A percentile compares a stretch with the other conserved stretches of the same genome.
Conservation (phyloP, 2,797 vertebrate genomes). For the Emys orbicularis region DNA sequence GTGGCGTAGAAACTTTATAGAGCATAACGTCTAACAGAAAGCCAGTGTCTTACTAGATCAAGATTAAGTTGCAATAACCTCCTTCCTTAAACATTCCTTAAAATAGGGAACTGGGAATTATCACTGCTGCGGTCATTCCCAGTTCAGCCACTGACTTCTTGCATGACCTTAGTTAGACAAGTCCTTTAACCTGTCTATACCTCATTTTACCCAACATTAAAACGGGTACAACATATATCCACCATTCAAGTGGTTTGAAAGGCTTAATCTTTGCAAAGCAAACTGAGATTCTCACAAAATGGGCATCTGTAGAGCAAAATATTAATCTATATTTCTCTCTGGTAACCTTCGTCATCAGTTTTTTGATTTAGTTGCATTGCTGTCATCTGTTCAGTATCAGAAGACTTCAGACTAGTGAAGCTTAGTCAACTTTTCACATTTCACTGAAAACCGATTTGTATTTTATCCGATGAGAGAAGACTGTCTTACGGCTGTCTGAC, state of each 20-base stretch:
- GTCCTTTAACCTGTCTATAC: background rate
- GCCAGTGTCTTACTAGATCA: background rate
- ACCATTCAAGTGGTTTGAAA: background rate
- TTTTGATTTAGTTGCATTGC: background rate
- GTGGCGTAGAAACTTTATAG: background rate
- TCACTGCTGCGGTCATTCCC: background rate
- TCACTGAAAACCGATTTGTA: background rate
- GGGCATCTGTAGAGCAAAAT: background rate
- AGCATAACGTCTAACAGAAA: background rate
- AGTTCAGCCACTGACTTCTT: background rate
- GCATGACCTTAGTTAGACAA: background rate
- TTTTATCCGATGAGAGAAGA: too few species aligned
- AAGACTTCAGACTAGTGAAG: background rate
- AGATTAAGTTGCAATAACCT: background rate
- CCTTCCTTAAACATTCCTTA: background rate
- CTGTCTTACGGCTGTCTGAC: background rate
- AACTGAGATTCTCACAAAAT: background rate
- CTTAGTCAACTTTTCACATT: background rate
- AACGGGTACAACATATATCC: background rate
- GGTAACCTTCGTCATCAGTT: background rate
- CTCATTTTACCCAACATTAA: constrained; percentile 1
- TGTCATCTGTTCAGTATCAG: background rate
- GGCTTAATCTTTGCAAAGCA: background rate
- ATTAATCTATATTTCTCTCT: background rate
- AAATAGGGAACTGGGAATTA: background rate